Evolutionary conservation across 2,888 invertebrate species (phyloP).

Genomic region (Thelaira solivaga): DNA sequence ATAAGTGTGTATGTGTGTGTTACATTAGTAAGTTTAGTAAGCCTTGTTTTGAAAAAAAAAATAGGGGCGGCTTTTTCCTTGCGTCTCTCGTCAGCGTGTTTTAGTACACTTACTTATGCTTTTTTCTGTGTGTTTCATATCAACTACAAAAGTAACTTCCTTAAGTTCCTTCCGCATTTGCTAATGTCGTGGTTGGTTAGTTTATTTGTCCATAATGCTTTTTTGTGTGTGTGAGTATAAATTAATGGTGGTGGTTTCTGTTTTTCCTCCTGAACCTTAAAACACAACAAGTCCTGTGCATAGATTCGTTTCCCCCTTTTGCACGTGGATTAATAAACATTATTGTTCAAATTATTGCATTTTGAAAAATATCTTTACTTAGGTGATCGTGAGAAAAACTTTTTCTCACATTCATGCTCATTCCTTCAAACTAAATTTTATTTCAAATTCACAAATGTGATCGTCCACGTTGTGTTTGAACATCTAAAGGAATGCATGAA

Average conservation of each 20-base stretch:
- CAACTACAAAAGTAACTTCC: constrained; percentile 46
- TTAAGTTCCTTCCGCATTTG: constrained; percentile 57
- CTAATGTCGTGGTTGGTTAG: constrained; percentile 40
- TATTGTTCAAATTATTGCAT: constrained; percentile 52
- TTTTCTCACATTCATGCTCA: constrained; percentile 71
- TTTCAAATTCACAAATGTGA: constrained; percentile 17
- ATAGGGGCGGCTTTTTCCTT: constrained; percentile 55
- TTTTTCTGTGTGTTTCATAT: neutral
- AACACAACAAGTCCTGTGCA: constrained; percentile 51
- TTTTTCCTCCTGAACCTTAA: constrained; percentile 20
- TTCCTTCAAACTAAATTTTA: constrained; percentile 12
- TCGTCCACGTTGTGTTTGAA: neutral
- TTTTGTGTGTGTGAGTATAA: neutral
- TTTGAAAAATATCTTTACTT: constrained; percentile 46
- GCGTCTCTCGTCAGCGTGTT: constrained; percentile 11
- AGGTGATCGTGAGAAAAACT: constrained; percentile 71
- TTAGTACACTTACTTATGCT: neutral
- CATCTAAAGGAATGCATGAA: no score
- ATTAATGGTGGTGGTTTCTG: constrained; percentile 29
- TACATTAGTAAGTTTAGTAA: constrained; percentile 18
- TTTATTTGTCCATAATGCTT: constrained; percentile 43
- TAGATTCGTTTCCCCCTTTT: constrained; percentile 74
- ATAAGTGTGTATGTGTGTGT: neutral
- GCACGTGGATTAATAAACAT: constrained; percentile 71
- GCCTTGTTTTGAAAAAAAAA: constrained; percentile 22